These are phyloP conservation scores for Parauchenoglanis ngamensis DNA, from an alignment of 2,797 vertebrate species.

Conservation along the genomic window DNA sequence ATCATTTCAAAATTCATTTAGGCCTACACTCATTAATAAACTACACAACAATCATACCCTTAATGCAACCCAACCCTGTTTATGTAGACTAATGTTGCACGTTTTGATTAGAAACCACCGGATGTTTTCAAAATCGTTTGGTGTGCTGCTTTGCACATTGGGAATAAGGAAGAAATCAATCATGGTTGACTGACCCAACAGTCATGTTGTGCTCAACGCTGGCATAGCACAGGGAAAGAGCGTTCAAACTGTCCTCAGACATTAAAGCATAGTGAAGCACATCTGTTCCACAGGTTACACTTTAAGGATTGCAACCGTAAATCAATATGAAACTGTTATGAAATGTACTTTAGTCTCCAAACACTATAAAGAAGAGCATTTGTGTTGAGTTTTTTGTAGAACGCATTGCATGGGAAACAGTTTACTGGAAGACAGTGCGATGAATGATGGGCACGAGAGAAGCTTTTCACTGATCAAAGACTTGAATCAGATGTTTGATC, in stretches of 20 bases:
- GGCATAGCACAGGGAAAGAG: background rate
- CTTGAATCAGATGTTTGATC: background rate
- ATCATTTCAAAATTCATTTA: background rate
- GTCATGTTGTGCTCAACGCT: slow-evolving; percentile 10
- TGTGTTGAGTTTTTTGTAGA: slow-evolving; percentile 14
- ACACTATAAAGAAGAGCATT: slow-evolving; percentile 13
- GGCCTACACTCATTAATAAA: background rate
- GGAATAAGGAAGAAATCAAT: slow-evolving; percentile 9
- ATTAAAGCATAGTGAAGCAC: slow-evolving; percentile 17
- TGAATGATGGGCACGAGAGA: background rate
- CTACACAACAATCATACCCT: background rate
- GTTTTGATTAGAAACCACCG: background rate
- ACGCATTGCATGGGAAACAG: slow-evolving; percentile 19
- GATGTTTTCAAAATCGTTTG: background rate
- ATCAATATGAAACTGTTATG: slow-evolving; percentile 8
- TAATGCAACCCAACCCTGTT: background rate
- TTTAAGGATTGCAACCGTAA: slow-evolving; percentile 4
- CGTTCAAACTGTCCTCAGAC: slow-evolving; percentile 14
- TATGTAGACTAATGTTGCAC: background rate
- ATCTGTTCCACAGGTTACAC: slow-evolving; percentile 30
- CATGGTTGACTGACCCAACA: slow-evolving; percentile 19
- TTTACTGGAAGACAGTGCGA: background rate
- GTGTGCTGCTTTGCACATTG: background rate
- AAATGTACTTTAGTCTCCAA: slow-evolving; percentile 19
- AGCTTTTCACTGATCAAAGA: slow-evolving; percentile 7